Evolutionary conservation across 2,113 vertebrate species (phyloP).

Genomic region (Rousettus leschenaultii): DNA sequence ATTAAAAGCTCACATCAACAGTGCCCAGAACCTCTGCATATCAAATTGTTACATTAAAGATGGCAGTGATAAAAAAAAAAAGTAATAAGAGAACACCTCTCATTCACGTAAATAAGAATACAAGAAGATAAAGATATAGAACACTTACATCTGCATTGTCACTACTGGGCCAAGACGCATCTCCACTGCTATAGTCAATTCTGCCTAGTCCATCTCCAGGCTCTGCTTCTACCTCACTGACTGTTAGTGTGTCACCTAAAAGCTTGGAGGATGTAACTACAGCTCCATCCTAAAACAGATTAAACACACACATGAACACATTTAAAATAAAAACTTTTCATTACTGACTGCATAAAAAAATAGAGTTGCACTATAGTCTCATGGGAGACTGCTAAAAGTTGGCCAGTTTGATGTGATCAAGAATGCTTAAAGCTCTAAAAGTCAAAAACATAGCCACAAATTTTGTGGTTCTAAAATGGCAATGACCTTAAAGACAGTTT

Average conservation of each 20-base stretch:
- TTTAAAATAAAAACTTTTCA: neutral
- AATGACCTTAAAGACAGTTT: neutral
- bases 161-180: constrained; percentile 79
- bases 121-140: neutral
- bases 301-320: neutral
- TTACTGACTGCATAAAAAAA: neutral
- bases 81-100: neutral
- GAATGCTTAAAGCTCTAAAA: neutral
- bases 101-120: neutral
- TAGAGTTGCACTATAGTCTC: neutral
- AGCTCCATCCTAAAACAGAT: constrained; percentile 79
- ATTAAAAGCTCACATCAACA: neutral
- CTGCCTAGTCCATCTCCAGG: constrained; percentile 76
- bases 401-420: neutral
- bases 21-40: neutral
- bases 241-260: constrained; percentile 75
- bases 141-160: constrained; percentile 81
- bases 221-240: constrained; percentile 86
- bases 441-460: neutral
- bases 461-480: constrained; percentile 1
- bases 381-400: neutral
- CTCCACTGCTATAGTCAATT: constrained; percentile 79
- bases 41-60: neutral
- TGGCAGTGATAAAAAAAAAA: neutral
- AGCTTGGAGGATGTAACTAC: constrained; percentile 69